phyloP scores from a whole-genome alignment of 2,113 vertebrate species.

The Caretta caretta region DNA sequence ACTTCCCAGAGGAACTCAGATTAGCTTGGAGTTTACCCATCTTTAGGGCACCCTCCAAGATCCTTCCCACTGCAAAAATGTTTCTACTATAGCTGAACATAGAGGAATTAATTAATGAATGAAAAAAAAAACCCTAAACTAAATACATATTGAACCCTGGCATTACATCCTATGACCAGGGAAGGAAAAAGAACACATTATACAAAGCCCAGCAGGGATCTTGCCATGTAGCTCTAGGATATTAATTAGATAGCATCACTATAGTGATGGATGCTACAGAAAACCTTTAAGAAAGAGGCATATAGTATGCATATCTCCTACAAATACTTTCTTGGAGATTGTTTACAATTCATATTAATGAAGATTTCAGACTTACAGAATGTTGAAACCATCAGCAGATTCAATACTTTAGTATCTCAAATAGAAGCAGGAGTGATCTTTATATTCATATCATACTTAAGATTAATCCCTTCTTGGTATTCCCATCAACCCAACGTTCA shows the following conservation, averaged over 20 bases:
- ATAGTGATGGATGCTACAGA: rapidly evolving
- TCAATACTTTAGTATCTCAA: not conserved
- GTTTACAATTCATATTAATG: not conserved
- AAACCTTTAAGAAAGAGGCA: not conserved
- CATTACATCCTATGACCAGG: not conserved
- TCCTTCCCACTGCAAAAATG: not conserved
- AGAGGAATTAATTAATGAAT: not conserved
- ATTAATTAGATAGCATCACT: not conserved
- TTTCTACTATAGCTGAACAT: not conserved
- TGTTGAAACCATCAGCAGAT: not conserved
- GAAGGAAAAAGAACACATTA: rapidly evolving
- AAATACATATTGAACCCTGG: not conserved
- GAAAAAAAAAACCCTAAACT: rapidly evolving
- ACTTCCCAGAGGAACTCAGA: not conserved
- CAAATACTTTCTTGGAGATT: not conserved
- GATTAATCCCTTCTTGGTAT: not conserved
- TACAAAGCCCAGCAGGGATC: not conserved
- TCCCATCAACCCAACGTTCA: not conserved
- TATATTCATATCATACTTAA: rapidly evolving
- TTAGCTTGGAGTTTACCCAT: not conserved
- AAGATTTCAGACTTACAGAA: not conserved
- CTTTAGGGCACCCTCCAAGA: not conserved
- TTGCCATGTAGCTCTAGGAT: not conserved
- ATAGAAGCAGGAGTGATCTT: not conserved
- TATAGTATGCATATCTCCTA: rapidly evolving